A percentile compares a stretch with the other conserved stretches of the same genome.
phyloP scores from a whole-genome alignment of 2,888 invertebrate species.

The Synergus japonicus region DNA sequence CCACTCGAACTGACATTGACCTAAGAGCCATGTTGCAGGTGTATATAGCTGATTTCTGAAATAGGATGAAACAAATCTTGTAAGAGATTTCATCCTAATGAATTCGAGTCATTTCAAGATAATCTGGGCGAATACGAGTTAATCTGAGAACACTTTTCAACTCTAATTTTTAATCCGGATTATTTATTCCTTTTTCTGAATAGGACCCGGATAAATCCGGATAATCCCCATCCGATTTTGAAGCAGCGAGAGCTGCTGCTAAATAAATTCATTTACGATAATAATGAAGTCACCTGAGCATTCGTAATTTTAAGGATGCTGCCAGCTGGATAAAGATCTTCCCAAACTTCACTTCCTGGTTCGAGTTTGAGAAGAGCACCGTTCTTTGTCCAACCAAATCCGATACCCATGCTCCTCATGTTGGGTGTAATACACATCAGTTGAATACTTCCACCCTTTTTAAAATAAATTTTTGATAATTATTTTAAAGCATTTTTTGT shows the following conservation, averaged over 20 bases:
- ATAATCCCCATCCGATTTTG: no score
- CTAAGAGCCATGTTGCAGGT: slow-evolving; percentile 85
- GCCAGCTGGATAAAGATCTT: slow-evolving; percentile 90
- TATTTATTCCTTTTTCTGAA: no score
- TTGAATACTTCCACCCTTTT: slow-evolving; percentile 84
- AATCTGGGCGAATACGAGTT: no score
- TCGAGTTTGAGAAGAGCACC: slow-evolving; percentile 85
- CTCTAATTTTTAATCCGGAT: no score
- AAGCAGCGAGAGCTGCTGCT: neutral
- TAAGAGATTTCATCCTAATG: no score
- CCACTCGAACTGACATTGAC: slow-evolving; percentile 83
- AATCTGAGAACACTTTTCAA: no score
- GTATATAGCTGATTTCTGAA: slow-evolving; percentile 87
- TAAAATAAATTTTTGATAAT: slow-evolving; percentile 15
- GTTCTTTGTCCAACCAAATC: slow-evolving; percentile 92
- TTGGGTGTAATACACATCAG: slow-evolving; percentile 86
- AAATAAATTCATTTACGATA: neutral
- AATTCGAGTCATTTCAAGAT: no score
- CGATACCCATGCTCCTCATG: slow-evolving; percentile 78
- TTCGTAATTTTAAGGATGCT: slow-evolving; percentile 89
- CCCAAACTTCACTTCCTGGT: slow-evolving; percentile 89
- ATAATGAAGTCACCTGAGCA: slow-evolving; percentile 81
- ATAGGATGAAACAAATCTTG: slow-evolving; percentile 46
- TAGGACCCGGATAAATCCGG: no score
- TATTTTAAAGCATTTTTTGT: neutral